Conservation (phyloP, 2,797 vertebrate genomes). For the Buceros bicornis region DNA sequence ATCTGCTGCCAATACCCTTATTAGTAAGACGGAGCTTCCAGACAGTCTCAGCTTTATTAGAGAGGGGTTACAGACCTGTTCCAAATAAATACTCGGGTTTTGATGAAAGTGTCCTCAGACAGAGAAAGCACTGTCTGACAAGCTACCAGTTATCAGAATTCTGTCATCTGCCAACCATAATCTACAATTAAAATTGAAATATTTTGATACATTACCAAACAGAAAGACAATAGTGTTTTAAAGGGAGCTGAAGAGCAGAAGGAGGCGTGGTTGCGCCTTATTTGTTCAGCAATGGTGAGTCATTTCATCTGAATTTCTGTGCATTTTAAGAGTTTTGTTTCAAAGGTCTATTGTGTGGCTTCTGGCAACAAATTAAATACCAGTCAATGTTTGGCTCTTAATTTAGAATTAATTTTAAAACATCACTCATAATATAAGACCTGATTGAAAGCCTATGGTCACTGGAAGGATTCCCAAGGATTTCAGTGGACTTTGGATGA, state of each 20-base stretch:
- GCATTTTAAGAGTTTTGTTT: constrained; percentile 76
- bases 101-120: constrained; percentile 7
- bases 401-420: constrained; percentile 74
- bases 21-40: background rate
- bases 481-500: constrained; percentile 30
- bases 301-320: constrained; percentile 76
- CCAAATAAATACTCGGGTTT: background rate
- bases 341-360: constrained; percentile 77
- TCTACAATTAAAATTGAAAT: constrained; percentile 58
- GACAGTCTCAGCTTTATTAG: background rate
- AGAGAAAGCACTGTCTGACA: constrained; percentile 20
- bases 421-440: constrained; percentile 50
- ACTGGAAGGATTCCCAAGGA: constrained; percentile 39
- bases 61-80: background rate
- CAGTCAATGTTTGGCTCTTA: constrained; percentile 67
- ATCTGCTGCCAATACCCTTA: background rate
- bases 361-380: constrained; percentile 74
- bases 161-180: constrained; percentile 49
- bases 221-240: constrained; percentile 67
- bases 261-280: constrained; percentile 41
- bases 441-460: constrained; percentile 11
- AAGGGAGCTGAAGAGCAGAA: constrained; percentile 17
- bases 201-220: constrained; percentile 64
- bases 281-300: constrained; percentile 72
- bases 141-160: background rate